Evolutionary conservation across 1,140 invertebrate species (phyloP).

Genomic region (Zelostemma sp.): DNA sequence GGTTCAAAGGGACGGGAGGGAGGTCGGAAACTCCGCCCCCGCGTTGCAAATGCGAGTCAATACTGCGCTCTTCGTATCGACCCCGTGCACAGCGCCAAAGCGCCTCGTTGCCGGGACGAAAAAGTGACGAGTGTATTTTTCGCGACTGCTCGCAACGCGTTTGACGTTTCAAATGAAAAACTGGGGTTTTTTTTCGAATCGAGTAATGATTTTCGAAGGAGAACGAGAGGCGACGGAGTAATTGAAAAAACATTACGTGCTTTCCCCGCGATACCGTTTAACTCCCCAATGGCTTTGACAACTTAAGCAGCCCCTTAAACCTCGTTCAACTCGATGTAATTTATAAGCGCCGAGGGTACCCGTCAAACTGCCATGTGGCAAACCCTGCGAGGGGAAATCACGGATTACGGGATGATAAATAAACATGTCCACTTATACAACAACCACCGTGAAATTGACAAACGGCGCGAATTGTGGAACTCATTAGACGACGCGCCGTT

Average conservation of each 20-base stretch:
- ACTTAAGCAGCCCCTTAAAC: conserved; percentile 68
- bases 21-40: conserved; percentile 67
- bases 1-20: conserved; percentile 32
- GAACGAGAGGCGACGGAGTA: conserved; percentile 33
- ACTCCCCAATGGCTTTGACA: conserved; percentile 67
- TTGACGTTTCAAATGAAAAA: too few species aligned
- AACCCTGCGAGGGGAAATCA: conserved; percentile 62
- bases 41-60: conserved; percentile 63
- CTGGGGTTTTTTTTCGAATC: too few species aligned
- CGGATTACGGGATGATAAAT: conserved; percentile 70
- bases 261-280: conserved; percentile 55
- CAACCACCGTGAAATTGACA: conserved; percentile 57
- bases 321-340: conserved; percentile 66
- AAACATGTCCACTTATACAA: conserved; percentile 63
- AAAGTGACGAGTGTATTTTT: conserved; percentile 5
- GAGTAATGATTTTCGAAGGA: too few species aligned
- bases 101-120: conserved; percentile 35
- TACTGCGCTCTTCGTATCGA: conserved; percentile 56
- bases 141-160: too few species aligned
- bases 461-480: conserved; percentile 30
- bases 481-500: too few species aligned
- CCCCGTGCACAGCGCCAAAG: conserved; percentile 29
- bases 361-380: conserved; percentile 68
- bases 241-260: conserved; percentile 63
- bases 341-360: conserved; percentile 62